These are phyloP conservation scores for Cerceris ruficornis DNA, from an alignment of 2,888 invertebrate genomes.

Conservation along the genomic window DNA sequence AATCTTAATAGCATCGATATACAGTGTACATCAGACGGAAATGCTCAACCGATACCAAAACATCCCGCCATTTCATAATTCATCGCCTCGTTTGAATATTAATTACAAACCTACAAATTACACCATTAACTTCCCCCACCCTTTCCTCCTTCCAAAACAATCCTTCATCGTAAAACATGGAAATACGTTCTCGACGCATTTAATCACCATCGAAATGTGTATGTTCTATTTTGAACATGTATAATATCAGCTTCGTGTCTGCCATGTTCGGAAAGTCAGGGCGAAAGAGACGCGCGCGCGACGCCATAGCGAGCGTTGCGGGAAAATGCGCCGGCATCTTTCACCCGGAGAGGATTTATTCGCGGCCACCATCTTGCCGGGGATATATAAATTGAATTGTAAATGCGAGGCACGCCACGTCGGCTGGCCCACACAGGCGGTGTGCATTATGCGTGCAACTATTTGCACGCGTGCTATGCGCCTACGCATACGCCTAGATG, in stretches of 20 bases:
- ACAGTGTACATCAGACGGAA: too few relatives aligned
- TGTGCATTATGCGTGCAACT: conserved; percentile 50
- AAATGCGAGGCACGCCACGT: conserved; percentile 45
- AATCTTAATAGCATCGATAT: too few relatives aligned
- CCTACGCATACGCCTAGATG: conserved; percentile 47
- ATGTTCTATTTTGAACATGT: background rate
- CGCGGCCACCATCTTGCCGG: conserved; percentile 35
- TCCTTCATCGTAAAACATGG: too few relatives aligned
- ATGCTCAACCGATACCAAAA: too few relatives aligned
- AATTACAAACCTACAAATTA: too few relatives aligned
- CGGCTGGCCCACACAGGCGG: conserved; percentile 42
- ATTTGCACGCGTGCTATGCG: conserved; percentile 55
- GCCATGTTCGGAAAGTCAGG: conserved; percentile 13
- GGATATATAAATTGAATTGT: conserved; percentile 55
- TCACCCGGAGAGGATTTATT: conserved; percentile 32
- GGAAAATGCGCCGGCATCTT: conserved; percentile 21
- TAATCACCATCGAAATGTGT: too few relatives aligned
- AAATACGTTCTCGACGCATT: too few relatives aligned
- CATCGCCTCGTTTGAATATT: too few relatives aligned
- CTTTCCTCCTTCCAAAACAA: too few relatives aligned
- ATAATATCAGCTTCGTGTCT: background rate
- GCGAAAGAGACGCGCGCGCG: background rate
- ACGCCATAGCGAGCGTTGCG: conserved; percentile 3
- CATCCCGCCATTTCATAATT: too few relatives aligned
- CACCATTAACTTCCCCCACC: too few relatives aligned